phyloP scores from a whole-genome alignment of 2,113 vertebrate species.

The Mustelus asterias region DNA sequence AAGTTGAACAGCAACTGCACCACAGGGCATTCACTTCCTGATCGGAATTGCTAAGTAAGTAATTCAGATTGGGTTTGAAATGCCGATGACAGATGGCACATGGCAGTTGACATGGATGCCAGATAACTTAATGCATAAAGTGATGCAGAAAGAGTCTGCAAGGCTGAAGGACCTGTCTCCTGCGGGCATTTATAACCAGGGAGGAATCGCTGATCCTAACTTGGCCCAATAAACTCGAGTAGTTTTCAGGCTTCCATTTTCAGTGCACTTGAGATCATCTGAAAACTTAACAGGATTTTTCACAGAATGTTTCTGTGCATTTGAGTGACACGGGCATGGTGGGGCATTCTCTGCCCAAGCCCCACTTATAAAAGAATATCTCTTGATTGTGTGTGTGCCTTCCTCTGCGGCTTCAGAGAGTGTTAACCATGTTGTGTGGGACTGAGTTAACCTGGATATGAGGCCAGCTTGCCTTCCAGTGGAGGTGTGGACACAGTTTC shows the following conservation, averaged over 20 bases:
- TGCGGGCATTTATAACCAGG: neutral
- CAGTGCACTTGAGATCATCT: neutral
- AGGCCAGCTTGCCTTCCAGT: neutral
- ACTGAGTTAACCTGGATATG: too few species aligned
- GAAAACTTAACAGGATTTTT: neutral
- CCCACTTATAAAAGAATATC: neutral
- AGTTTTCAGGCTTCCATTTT: neutral
- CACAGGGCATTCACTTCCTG: conserved; percentile 15
- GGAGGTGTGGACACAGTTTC: neutral
- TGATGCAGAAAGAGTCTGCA: neutral
- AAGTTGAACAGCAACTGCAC: neutral
- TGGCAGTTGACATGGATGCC: neutral
- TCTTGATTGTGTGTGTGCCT: neutral
- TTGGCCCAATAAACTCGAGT: neutral
- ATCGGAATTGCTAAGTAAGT: conserved; percentile 14
- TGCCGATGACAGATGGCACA: conserved; percentile 15
- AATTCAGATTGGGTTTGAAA: neutral
- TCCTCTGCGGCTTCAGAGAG: neutral
- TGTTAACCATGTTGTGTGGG: neutral
- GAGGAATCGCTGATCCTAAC: neutral
- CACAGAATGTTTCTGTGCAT: neutral
- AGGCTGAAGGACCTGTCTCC: neutral
- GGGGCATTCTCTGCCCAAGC: neutral
- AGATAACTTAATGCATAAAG: neutral
- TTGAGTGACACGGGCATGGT: neutral